Evolutionary conservation across 2,888 invertebrate species (phyloP), one percentile per base, ranked within the genome.

Genomic region (Laspeyria flexula): DNA sequence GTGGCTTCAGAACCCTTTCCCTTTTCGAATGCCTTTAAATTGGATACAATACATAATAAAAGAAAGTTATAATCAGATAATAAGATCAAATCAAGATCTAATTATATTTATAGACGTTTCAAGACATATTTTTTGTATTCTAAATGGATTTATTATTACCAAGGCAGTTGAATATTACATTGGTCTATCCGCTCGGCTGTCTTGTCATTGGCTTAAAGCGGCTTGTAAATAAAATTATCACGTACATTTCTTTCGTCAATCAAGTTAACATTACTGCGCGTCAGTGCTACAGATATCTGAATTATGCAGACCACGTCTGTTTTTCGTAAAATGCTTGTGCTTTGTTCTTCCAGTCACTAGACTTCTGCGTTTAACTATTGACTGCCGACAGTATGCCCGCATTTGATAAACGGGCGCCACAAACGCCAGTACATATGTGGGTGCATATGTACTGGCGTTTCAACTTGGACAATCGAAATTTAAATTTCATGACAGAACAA

Each of bases 341-440:
- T 38, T 25, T 43, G 35, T 42, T 51, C 47, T 57, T 72, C 66
- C 44, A 71, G 68, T 56, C 15, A 47, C 16, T 54, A 35, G 50
- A 47, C 51, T 52, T 62, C 69, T 47, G 37, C 42, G 59, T 27
- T 21, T 34, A 31, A 37, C 55, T 38, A 43, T 34, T 43, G 47
- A 37, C 43, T 51, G 60, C 43, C 55, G 63, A 50, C 55, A 39
- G 49, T 35, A 37, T 33, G 65, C 60, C 62, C 66, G 71, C 70
- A 67, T 71, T 65, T 71, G 73, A 74, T 74, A 72, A 72, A 72
- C 59, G 58, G 60, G 55, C 54, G 65, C 65, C 61, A 55, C 50
- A 55, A 54, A 53, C 53, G 35, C 21, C n/a, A n/a, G n/a, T n/a
- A n/a, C n/a, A n/a, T n/a, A n/a, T n/a, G n/a, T n/a, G 40, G 40